A percentile compares a stretch with the other conserved stretches of the same genome.
These are phyloP conservation scores for Epinotia demarniana DNA, from an alignment of 2,888 invertebrate species.

Conservation along the genomic window DNA sequence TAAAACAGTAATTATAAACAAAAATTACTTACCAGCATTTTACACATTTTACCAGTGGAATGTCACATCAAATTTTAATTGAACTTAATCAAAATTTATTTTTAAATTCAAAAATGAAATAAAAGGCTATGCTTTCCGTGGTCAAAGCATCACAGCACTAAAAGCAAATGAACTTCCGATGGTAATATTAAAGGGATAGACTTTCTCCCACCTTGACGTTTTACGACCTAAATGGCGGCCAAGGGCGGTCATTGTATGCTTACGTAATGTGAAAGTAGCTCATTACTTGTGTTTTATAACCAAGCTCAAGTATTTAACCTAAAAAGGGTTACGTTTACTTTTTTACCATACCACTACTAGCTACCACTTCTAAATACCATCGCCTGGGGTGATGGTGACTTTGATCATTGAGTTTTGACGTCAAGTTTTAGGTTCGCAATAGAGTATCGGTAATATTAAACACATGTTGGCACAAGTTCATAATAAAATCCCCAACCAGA, in stretches of 20 bases:
- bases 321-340: neutral
- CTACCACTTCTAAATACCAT: too few relatives aligned
- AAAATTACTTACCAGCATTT: constrained; percentile 8
- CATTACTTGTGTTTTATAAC: constrained; percentile 20
- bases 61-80: neutral
- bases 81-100: neutral
- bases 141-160: constrained; percentile 7
- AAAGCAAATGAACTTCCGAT: constrained; percentile 20
- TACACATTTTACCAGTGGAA: neutral
- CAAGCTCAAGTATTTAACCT: constrained; percentile 18
- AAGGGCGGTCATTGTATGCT: constrained; percentile 49
- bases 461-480: too few relatives aligned
- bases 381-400: too few relatives aligned
- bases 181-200: constrained; percentile 52
- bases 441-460: too few relatives aligned
- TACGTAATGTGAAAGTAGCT: constrained; percentile 47
- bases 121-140: neutral
- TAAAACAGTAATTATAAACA: neutral
- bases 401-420: too few relatives aligned
- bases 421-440: too few relatives aligned
- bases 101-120: neutral
- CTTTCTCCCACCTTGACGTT: constrained; percentile 59
- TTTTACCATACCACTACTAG: neutral
- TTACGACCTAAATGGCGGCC: constrained; percentile 48
- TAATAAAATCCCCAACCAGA: too few relatives aligned